phyloP scores from a whole-genome alignment of 2,888 invertebrate genomes.

The Apomyelois bistriatella region DNA sequence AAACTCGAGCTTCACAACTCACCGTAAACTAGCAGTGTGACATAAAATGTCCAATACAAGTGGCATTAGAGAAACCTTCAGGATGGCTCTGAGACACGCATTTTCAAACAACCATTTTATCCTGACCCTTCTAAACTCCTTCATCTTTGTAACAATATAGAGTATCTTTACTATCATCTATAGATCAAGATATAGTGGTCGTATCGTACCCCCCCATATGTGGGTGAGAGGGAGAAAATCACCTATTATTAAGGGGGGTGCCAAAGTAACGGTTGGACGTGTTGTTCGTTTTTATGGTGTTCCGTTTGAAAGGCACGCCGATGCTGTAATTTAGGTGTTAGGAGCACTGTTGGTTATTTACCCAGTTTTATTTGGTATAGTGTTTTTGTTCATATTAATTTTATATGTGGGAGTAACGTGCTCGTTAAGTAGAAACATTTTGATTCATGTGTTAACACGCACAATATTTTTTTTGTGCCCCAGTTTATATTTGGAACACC shows the following conservation, averaged over 20 bases:
- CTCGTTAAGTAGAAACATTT: conserved; percentile 2
- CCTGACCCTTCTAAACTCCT: conserved; percentile 27
- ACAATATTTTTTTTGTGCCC: neutral
- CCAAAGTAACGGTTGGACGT: conserved; percentile 71
- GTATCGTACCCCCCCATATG: conserved; percentile 35
- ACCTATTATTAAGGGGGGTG: conserved; percentile 76
- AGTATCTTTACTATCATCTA: conserved; percentile 22
- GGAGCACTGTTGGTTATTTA: conserved; percentile 43
- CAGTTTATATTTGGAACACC: conserved; percentile 15
- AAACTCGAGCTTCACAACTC: conserved; percentile 63
- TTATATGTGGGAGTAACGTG: conserved; percentile 19
- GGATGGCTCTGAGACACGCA: conserved; percentile 70
- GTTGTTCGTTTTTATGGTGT: conserved; percentile 71
- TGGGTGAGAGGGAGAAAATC: conserved; percentile 59
- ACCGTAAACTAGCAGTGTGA: conserved; percentile 62
- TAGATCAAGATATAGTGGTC: conserved; percentile 45
- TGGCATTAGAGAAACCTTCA: conserved; percentile 64
- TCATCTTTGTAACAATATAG: neutral
- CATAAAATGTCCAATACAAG: conserved; percentile 75
- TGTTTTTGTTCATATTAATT: conserved; percentile 16
- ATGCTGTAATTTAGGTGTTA: conserved; percentile 66
- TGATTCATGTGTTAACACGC: conserved; percentile 4
- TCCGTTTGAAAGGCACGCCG: conserved; percentile 60
- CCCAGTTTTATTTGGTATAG: conserved; percentile 25
- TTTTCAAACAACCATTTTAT: conserved; percentile 37